Conservation (phyloP, 2,797 vertebrate genomes). For the Pangasius krempfi region DNA sequence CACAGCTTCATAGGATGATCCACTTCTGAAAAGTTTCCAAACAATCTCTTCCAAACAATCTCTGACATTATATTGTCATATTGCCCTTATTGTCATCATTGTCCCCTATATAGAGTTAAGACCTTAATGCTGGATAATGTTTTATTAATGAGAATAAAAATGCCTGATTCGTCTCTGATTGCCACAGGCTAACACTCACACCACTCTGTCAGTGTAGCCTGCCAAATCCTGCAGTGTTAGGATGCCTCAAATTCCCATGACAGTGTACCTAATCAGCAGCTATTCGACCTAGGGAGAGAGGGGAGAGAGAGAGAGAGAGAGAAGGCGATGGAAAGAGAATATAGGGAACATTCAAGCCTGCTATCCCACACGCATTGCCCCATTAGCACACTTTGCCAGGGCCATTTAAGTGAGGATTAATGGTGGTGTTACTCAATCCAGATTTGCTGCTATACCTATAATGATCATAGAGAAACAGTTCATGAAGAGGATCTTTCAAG, state of each 20-base stretch:
- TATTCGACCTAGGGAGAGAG: constrained; percentile 18
- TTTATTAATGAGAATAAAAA: constrained; percentile 32
- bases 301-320: not conserved
- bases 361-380: not conserved
- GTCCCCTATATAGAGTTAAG: not conserved
- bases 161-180: constrained; percentile 19
- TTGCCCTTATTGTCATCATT: not conserved
- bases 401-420: not conserved
- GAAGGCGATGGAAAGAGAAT: not conserved
- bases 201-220: constrained; percentile 31
- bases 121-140: constrained; percentile 26
- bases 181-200: constrained; percentile 22
- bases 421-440: not conserved
- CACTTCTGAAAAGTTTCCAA: constrained; percentile 37
- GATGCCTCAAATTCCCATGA: constrained; percentile 51
- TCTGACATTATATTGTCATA: not conserved
- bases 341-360: not conserved
- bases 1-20: constrained; percentile 27
- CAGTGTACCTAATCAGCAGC: constrained; percentile 49
- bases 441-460: not conserved
- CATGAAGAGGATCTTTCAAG: not conserved
- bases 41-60: not conserved
- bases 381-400: not conserved
- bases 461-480: not conserved
- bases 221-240: constrained; percentile 30